Percentiles rank a stretch among this genome's conserved stretches.
Conservation (phyloP, 2,113 vertebrate genomes). For the Ophiodon elongatus region DNA sequence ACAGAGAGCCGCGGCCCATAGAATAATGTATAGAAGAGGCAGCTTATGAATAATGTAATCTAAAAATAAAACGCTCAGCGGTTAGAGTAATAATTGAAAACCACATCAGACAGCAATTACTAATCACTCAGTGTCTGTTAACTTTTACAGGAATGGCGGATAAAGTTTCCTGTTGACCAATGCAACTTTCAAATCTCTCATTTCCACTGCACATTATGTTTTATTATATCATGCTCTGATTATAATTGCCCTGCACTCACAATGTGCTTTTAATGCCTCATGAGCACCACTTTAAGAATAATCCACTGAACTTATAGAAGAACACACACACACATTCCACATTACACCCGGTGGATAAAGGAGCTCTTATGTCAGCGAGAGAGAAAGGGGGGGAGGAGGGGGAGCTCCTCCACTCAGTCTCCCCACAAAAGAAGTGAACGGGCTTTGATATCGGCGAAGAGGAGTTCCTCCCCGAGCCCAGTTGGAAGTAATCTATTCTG, state of each 20-base stretch:
- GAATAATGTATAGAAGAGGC: background rate
- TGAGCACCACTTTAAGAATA: conserved; percentile 45
- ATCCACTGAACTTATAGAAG: conserved; percentile 15
- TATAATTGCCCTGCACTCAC: conserved; percentile 44
- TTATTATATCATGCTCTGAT: conserved; percentile 25
- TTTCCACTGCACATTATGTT: conserved; percentile 6
- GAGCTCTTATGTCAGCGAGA: conserved; percentile 55
- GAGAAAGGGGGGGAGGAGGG: conserved; percentile 7
- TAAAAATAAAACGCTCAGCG: background rate
- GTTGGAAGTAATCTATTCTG: conserved; percentile 72
- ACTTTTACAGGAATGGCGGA: conserved; percentile 8
- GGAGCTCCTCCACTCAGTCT: conserved; percentile 48
- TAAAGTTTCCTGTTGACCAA: conserved; percentile 9
- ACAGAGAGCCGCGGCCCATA: too few species aligned
- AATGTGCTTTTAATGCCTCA: conserved; percentile 38
- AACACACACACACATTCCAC: conserved; percentile 9
- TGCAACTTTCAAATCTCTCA: background rate
- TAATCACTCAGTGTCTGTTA: conserved; percentile 6
- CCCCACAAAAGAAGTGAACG: conserved; percentile 64
- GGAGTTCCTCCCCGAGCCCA: conserved; percentile 57
- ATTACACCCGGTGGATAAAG: conserved; percentile 59
- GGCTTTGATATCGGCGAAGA: conserved; percentile 70
- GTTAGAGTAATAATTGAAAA: conserved; percentile 14
- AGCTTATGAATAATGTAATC: background rate
- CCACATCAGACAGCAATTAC: conserved; percentile 11